These are phyloP conservation scores for Anseranas semipalmata DNA, from an alignment of 2,113 vertebrate species.

Conservation along the genomic window DNA sequence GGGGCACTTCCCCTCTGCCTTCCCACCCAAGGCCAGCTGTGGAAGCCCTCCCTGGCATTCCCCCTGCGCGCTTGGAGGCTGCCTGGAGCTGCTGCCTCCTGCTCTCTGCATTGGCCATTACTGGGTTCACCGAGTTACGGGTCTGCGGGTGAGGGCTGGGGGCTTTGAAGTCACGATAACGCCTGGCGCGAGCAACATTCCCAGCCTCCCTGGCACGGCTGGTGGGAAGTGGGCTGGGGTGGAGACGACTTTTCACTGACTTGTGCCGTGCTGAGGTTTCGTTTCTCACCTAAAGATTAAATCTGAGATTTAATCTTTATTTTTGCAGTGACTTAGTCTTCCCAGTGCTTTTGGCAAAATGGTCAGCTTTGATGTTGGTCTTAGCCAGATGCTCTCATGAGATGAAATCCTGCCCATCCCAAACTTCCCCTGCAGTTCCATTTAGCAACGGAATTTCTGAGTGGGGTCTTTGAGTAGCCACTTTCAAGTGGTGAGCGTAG, in stretches of 20 bases:
- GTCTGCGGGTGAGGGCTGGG: neutral
- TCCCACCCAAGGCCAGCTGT: neutral
- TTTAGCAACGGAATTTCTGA: slow-evolving; percentile 36
- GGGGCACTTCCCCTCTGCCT: neutral
- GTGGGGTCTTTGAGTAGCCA: neutral
- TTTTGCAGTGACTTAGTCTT: slow-evolving; percentile 19
- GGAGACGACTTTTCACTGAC: neutral
- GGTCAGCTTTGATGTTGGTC: slow-evolving; percentile 15
- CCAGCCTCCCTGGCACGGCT: too few relatives aligned
- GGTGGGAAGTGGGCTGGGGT: accelerated
- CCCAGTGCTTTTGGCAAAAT: slow-evolving; percentile 3
- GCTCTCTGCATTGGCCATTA: neutral
- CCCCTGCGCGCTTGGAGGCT: neutral
- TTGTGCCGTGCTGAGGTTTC: neutral
- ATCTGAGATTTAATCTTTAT: slow-evolving; percentile 11
- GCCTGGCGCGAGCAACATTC: neutral
- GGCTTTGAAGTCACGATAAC: accelerated
- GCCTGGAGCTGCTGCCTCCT: neutral
- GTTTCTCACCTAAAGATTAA: slow-evolving; percentile 40
- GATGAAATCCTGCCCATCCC: slow-evolving; percentile 35
- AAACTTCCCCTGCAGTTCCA: neutral
- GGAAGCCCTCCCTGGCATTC: neutral
- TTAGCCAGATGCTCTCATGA: neutral
- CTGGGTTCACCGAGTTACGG: neutral
- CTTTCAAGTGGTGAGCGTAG: slow-evolving; percentile 29